Evolutionary conservation across 2,888 invertebrate genomes (phyloP), one percentile per base, ranked within the genome.

Genomic region (Clepsis dumicolana): DNA sequence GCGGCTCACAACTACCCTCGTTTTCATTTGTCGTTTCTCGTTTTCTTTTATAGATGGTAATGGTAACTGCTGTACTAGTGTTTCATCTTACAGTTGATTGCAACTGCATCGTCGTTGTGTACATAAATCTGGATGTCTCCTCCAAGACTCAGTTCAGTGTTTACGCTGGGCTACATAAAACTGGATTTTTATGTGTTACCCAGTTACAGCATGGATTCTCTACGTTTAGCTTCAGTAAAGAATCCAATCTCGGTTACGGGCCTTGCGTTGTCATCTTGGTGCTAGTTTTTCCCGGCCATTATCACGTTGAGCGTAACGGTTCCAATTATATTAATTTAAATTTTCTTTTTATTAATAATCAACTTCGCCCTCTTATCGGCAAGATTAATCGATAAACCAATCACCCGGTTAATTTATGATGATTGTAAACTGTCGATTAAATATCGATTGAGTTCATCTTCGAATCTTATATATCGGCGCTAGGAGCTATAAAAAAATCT

Each of bases 381-480:
- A 4, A 63, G 62, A 68, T 68, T 63, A 57, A 63, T 68, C 50
- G 62, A 59, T 68, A 68, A 52, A 63, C 57, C 62, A 24, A 63
- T 67, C 67, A 67, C 50, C 24, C 38, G 48, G 50, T 68, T 68
- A 68, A 68, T 57, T 57, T 68, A 68, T 68, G 50, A 68, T 63
- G 67, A 68, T 57, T 63, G 57, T 68, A 63, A 68, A 68, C 57
- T 63, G 67, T 63, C 67, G 57, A 68, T 63, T 68, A 68, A 68
- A 57, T 63, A 68, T 68, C 63, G 56, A 63, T 68, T 57, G 56
- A 52, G 57, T 41, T 24, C 63, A 68, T 68, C 63, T 62, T 56
- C 27, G 54, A n/a, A 54, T 67, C 62, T 29, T 29, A 50, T 8
- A 63, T 63, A 63, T 62, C 29, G 41, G 24, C 8, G 41, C 29